Percentiles rank a stretch among this genome's conserved stretches.
Conservation (phyloP, 2,888 invertebrate species). For the Callinectes sapidus region DNA sequence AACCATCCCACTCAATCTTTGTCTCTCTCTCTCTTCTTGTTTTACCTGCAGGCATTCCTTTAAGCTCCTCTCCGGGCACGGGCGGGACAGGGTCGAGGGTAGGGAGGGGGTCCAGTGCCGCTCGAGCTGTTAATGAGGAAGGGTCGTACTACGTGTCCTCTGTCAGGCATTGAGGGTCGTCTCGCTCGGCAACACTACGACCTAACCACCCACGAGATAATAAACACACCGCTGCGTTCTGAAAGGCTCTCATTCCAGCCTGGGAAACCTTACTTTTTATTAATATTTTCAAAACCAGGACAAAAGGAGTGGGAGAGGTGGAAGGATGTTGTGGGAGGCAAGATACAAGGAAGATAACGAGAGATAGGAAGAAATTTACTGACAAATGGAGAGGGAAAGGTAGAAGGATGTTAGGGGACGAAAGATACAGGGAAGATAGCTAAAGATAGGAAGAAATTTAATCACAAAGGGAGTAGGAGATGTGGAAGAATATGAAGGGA, state of each 20-base stretch:
- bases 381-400: not conserved
- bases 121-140: not conserved
- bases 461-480: too few species aligned
- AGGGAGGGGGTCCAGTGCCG: not conserved
- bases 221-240: not conserved
- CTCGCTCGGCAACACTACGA: not conserved
- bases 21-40: not conserved
- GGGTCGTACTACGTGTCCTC: not conserved
- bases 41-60: not conserved
- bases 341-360: not conserved
- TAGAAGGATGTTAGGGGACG: too few species aligned
- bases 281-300: not conserved
- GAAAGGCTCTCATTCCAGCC: not conserved
- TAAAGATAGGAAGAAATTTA: too few species aligned
- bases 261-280: conserved; percentile 10
- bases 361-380: not conserved
- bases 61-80: not conserved
- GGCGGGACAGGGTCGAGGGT: not conserved
- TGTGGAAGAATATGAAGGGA: too few species aligned
- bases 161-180: not conserved
- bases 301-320: not conserved
- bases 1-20: not conserved
- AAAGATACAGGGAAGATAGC: too few species aligned
- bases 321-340: not conserved
- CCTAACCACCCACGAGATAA: not conserved